phyloP scores from a whole-genome alignment of 2,888 invertebrate species.

The Rhingia campestris region DNA sequence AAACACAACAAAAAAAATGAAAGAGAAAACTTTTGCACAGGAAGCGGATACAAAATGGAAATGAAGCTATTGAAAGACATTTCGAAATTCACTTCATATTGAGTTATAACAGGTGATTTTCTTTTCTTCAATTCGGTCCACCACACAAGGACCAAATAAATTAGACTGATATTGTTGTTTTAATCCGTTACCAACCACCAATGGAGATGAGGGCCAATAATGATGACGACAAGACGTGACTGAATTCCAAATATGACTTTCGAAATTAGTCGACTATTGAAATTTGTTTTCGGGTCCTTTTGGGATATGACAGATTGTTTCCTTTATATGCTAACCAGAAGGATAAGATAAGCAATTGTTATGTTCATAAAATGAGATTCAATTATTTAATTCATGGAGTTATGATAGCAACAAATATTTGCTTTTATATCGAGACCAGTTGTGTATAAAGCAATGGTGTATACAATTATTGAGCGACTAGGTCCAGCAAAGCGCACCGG shows the following conservation, averaged over 20 bases:
- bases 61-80: slow-evolving; percentile 72
- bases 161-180: slow-evolving; percentile 72
- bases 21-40: slow-evolving; percentile 49
- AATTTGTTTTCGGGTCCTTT: no score
- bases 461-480: no score
- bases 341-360: no score
- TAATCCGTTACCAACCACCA: slow-evolving; percentile 43
- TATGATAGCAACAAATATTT: slow-evolving; percentile 18
- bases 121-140: slow-evolving; percentile 67
- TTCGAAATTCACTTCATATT: slow-evolving; percentile 72
- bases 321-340: not conserved
- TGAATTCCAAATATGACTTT: slow-evolving; percentile 53
- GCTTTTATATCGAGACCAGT: slow-evolving; percentile 29
- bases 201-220: not conserved
- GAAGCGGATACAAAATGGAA: slow-evolving; percentile 71
- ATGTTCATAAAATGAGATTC: slow-evolving; percentile 7
- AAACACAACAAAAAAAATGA: slow-evolving; percentile 32
- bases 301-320: slow-evolving; percentile 22
- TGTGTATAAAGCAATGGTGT: not conserved
- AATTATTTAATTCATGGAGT: slow-evolving; percentile 39
- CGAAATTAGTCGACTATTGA: not conserved
- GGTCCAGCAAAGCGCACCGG: no score
- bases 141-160: slow-evolving; percentile 64
- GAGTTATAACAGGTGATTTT: slow-evolving; percentile 74
- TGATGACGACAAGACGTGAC: slow-evolving; percentile 43